Conservation (phyloP, 2,888 invertebrate species). For the Mongoloraphidia duomilia region DNA sequence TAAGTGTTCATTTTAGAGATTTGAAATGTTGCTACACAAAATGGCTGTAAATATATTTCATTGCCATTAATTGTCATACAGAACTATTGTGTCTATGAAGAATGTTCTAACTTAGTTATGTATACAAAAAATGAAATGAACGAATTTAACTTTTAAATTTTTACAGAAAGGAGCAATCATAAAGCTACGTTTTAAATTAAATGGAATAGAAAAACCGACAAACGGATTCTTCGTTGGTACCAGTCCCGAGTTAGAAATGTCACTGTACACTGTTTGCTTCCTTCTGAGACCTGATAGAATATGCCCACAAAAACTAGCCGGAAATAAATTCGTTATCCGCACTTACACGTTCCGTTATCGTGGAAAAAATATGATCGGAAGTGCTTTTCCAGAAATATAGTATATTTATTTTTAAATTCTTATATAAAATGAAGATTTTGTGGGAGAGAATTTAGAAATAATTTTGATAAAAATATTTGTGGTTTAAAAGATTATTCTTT, state of each 20-base stretch:
- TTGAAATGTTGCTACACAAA: no score
- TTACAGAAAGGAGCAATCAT: constrained; percentile 64
- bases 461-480: background rate
- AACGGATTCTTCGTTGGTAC: constrained; percentile 69
- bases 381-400: constrained; percentile 68
- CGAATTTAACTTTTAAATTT: constrained; percentile 15
- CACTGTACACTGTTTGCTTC: constrained; percentile 79
- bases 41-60: background rate
- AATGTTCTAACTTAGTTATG: no score
- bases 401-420: background rate
- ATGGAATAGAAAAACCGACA: constrained; percentile 59
- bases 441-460: background rate
- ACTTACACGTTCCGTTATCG: constrained; percentile 61
- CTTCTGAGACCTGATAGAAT: constrained; percentile 55
- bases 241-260: constrained; percentile 83
- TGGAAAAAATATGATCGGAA: constrained; percentile 66
- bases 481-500: background rate
- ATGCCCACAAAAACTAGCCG: constrained; percentile 59
- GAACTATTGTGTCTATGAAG: background rate
- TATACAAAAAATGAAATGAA: background rate
- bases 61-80: background rate
- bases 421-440: background rate
- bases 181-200: constrained; percentile 57
- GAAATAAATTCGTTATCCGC: constrained; percentile 54
- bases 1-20: no score